phyloP scores from a whole-genome alignment of 2,113 vertebrate species.

The Pollimyrus isidori region DNA sequence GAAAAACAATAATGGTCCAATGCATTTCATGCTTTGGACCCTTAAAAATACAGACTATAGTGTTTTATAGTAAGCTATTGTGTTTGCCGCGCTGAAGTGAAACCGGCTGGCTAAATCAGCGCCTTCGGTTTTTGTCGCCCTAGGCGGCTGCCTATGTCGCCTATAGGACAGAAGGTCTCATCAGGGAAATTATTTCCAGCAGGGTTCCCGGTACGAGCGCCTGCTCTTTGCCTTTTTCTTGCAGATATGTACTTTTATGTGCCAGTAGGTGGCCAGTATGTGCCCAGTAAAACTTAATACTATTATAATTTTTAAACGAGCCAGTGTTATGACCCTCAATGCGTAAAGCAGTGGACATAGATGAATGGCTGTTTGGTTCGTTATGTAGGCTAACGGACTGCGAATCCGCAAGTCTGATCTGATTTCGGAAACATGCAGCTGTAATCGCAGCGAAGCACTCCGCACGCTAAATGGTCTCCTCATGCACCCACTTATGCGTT shows the following conservation, averaged over 20 bases:
- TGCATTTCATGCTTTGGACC: no score
- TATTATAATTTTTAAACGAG: background rate
- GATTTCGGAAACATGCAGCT: conserved; percentile 36
- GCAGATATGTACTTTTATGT: background rate
- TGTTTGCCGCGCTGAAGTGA: background rate
- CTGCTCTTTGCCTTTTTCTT: background rate
- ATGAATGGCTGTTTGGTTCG: conserved; percentile 18
- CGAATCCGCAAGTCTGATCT: conserved; percentile 36
- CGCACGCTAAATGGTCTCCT: conserved; percentile 23
- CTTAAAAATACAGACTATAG: background rate
- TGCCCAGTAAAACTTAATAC: background rate
- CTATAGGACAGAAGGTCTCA: background rate
- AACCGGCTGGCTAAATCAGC: background rate
- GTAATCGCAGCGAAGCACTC: conserved; percentile 23
- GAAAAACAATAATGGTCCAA: no score
- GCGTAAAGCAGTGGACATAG: background rate
- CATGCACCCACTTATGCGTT: conserved; percentile 33
- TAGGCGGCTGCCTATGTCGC: background rate
- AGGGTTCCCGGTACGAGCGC: background rate
- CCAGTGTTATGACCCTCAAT: background rate
- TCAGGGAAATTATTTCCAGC: background rate
- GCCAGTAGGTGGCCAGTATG: background rate
- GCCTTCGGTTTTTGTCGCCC: background rate
- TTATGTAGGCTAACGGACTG: conserved; percentile 22
- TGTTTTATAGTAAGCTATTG: background rate